Evolutionary conservation across 2,888 invertebrate genomes (phyloP), one percentile per base, ranked within the genome.

Genomic region (Galerucella calmariensis): DNA sequence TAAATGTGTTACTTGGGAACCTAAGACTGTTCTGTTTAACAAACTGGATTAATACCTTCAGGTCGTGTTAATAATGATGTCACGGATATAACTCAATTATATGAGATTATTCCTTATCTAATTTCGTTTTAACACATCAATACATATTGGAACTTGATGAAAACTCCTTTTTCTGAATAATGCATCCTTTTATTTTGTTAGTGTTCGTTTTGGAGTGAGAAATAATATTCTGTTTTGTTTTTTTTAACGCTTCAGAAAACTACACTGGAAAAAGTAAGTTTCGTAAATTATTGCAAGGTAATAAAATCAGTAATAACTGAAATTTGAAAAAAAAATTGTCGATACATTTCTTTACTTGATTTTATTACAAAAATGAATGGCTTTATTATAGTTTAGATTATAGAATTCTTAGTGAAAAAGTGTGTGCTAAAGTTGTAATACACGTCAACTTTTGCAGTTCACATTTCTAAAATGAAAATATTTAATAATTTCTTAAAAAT

Each of bases 221-320:
- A 73, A 66, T 77, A 71, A 74, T 74, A 65, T n/a, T 72, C 20
- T 74, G 44, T 77, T 80, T 77, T 71, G 75, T 66, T 78, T 78
- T 75, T 70, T 77, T 77, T 81, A 79, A 78, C 82, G 84, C 86
- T 82, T 61, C 91, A 97, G 97, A 91, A 97, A 96, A 89, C 92
- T 97, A 84, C 95, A 96, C 88, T 97, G 97, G 97, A 97, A 96
- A 89, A 97, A 96, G 97, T 97, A 92, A 95, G 94, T 93, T 72
- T 16, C 65, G 65, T 35, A 6, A 65, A 70, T 51, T 51, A 51
- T 41, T 63, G 5, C 5, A 41, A 24, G 35, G 44, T 56, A 68
- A 69, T 69, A 69, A 69, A 75, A 75, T 75, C 69, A 69, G 75
- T 69, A 20, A 58, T 46, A 46, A 12, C 46, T 46, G 46, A 6